Evolutionary conservation across 2,113 vertebrate genomes (phyloP).

Genomic region (Lynx canadensis): DNA sequence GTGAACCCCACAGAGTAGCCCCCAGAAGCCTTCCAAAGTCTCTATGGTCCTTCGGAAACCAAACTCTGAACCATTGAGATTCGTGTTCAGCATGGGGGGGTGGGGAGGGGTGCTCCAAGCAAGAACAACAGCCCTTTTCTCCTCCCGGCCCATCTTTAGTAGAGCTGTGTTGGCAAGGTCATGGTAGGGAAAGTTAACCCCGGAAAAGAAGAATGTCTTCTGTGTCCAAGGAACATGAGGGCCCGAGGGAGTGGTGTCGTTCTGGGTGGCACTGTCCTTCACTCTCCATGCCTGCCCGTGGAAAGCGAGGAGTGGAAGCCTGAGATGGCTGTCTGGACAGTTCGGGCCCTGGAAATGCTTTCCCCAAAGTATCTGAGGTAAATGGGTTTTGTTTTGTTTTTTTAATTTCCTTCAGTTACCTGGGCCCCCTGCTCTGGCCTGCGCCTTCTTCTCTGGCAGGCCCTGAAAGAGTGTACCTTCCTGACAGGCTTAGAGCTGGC

Average conservation of each 20-base stretch:
- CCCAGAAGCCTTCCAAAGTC: background rate
- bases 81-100: background rate
- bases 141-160: background rate
- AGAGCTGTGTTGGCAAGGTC: background rate
- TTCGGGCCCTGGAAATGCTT: background rate
- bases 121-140: background rate
- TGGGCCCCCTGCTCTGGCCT: background rate
- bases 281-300: background rate
- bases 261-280: background rate
- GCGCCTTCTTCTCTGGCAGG: background rate
- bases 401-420: background rate
- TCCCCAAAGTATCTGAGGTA: background rate
- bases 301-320: no score
- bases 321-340: background rate
- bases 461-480: background rate
- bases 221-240: background rate
- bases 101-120: background rate
- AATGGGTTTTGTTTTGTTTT: background rate
- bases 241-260: background rate
- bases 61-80: background rate
- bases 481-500: no score
- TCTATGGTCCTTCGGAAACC: background rate
- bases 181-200: background rate
- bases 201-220: background rate
- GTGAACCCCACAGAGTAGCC: background rate